Conservation (phyloP, 2,113 vertebrate genomes). For the Circaetus cinerascens region DNA sequence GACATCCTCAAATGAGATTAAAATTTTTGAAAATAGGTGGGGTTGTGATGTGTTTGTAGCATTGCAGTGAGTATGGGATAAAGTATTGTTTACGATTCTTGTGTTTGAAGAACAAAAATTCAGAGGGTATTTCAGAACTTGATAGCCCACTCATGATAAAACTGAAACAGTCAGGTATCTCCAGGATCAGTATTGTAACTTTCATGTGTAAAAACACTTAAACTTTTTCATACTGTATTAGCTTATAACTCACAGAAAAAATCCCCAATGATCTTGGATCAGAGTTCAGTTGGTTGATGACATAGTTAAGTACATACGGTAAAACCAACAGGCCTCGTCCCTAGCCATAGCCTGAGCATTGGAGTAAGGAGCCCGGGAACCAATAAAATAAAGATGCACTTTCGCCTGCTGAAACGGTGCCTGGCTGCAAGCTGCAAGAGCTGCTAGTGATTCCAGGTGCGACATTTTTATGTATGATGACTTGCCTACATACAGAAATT, state of each 20-base stretch:
- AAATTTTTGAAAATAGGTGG: no score
- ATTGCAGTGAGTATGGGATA: no score
- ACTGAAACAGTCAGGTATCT: background rate
- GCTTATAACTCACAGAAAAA: background rate
- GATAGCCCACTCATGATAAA: background rate
- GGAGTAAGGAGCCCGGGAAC: background rate
- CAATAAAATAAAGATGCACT: background rate
- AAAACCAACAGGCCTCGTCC: background rate
- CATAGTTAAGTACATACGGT: background rate
- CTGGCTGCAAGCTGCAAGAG: background rate
- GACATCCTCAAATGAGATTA: no score
- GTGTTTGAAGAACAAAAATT: no score
- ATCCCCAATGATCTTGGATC: background rate
- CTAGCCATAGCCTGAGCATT: background rate
- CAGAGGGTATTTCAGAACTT: no score
- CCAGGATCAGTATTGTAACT: fast-evolving
- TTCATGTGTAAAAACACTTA: background rate
- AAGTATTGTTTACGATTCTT: no score
- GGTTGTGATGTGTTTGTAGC: no score
- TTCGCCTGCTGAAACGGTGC: background rate
- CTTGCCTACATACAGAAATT: background rate
- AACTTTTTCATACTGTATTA: background rate
- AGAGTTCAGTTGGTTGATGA: background rate
- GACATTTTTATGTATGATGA: background rate
- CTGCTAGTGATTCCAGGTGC: background rate